These are phyloP conservation scores for Drosophila trichaetosa DNA, from an alignment of 2,888 invertebrate species.

Conservation along the genomic window DNA sequence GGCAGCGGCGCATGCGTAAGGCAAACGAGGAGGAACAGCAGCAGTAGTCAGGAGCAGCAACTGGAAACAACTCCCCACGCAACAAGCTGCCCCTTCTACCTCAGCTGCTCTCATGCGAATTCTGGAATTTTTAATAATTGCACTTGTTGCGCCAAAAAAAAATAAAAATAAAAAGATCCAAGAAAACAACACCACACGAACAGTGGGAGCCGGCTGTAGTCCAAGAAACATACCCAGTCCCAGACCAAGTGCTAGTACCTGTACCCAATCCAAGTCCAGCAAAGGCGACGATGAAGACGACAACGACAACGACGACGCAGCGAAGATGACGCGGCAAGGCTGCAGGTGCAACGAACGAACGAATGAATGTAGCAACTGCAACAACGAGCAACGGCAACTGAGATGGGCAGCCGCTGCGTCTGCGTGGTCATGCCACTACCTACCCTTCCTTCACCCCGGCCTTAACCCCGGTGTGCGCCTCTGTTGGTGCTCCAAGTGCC, in stretches of 20 bases:
- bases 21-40: slow-evolving; percentile 55
- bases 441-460: slow-evolving; percentile 1
- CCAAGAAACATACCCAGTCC: slow-evolving; percentile 33
- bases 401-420: slow-evolving; percentile 75
- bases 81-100: slow-evolving; percentile 42
- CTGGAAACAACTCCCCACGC: slow-evolving; percentile 76
- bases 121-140: slow-evolving; percentile 82
- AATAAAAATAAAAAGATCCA: slow-evolving; percentile 30
- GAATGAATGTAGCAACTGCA: slow-evolving; percentile 32
- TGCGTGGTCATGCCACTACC: slow-evolving; percentile 72
- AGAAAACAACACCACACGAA: slow-evolving; percentile 53
- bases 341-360: slow-evolving; percentile 75
- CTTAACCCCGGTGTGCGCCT: slow-evolving; percentile 10
- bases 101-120: slow-evolving; percentile 42
- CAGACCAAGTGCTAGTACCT: slow-evolving; percentile 22
- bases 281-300: slow-evolving; percentile 78
- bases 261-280: slow-evolving; percentile 38
- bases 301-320: slow-evolving; percentile 58
- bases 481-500: slow-evolving; percentile 26
- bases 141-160: slow-evolving; percentile 78
- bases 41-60: slow-evolving; percentile 56
- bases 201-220: slow-evolving; percentile 68
- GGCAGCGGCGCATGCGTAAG: slow-evolving; percentile 70
- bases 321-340: slow-evolving; percentile 79
- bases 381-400: slow-evolving; percentile 46